Evolutionary conservation across 2,113 vertebrate genomes (phyloP).

Genomic region (Lamprotornis superbus): DNA sequence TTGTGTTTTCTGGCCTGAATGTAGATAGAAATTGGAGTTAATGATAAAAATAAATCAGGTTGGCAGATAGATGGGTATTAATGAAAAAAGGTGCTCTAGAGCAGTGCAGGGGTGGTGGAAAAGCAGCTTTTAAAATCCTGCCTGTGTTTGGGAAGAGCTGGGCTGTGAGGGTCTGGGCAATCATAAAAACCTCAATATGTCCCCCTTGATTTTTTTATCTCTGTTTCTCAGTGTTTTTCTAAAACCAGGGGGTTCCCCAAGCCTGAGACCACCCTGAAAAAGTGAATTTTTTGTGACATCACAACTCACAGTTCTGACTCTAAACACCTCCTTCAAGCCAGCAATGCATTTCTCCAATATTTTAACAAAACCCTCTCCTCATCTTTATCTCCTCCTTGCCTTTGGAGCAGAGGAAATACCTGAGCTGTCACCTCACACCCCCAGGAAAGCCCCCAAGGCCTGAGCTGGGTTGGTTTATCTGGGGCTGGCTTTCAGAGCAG

Average conservation of each 20-base stretch:
- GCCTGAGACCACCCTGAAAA: background rate
- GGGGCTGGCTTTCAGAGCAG: background rate
- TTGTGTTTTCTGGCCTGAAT: background rate
- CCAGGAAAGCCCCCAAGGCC: background rate
- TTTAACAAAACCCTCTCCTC: background rate
- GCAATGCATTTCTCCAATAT: rapidly evolving
- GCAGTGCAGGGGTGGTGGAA: rapidly evolving
- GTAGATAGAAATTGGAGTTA: background rate
- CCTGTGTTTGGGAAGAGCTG: background rate
- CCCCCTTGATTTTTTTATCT: background rate
- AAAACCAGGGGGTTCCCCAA: background rate
- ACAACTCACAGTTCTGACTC: rapidly evolving
- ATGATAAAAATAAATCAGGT: background rate
- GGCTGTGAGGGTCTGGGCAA: rapidly evolving
- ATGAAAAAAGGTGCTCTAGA: background rate
- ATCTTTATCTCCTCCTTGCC: background rate
- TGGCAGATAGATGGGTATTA: background rate
- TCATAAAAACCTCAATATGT: rapidly evolving
- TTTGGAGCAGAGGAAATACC: background rate
- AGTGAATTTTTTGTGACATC: background rate
- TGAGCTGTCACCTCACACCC: background rate
- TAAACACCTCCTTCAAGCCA: background rate
- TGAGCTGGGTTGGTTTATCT: background rate
- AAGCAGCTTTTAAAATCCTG: background rate
- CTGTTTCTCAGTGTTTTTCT: rapidly evolving